Percentiles rank a stretch among this genome's conserved stretches.
phyloP scores from a whole-genome alignment of 2,888 invertebrate genomes.

The Xanthia togata region DNA sequence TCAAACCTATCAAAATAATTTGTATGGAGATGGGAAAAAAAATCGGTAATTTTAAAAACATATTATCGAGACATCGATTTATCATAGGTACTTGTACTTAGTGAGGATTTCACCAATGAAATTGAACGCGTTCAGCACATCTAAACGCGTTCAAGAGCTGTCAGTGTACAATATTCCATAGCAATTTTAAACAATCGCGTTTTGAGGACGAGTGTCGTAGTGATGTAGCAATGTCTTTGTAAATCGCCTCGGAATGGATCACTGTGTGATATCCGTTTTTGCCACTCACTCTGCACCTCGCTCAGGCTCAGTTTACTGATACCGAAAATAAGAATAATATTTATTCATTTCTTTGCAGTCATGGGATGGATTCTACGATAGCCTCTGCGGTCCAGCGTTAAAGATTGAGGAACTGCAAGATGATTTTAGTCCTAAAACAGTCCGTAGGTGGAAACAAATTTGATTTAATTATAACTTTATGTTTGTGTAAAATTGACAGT shows the following conservation, averaged over 20 bases:
- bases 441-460: constrained; percentile 70
- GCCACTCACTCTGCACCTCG: not conserved
- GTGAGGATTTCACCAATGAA: no score
- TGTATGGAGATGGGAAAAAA: no score
- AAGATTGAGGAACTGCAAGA: constrained; percentile 84
- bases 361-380: constrained; percentile 85
- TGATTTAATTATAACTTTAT: not conserved
- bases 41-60: no score
- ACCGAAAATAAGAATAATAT: not conserved
- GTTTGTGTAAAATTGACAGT: not conserved
- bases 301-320: not conserved
- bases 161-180: no score
- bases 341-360: constrained; percentile 72
- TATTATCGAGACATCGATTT: no score
- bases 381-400: constrained; percentile 77
- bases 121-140: no score
- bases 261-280: not conserved
- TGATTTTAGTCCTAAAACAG: constrained; percentile 80
- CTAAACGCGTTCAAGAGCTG: no score
- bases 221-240: not conserved
- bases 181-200: no score
- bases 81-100: no score
- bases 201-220: no score
- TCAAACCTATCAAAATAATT: no score
- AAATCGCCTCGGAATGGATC: not conserved